These are phyloP conservation scores for Caenorhabditis wallacei DNA, from an alignment of 2,888 invertebrate species.

Conservation along the genomic window DNA sequence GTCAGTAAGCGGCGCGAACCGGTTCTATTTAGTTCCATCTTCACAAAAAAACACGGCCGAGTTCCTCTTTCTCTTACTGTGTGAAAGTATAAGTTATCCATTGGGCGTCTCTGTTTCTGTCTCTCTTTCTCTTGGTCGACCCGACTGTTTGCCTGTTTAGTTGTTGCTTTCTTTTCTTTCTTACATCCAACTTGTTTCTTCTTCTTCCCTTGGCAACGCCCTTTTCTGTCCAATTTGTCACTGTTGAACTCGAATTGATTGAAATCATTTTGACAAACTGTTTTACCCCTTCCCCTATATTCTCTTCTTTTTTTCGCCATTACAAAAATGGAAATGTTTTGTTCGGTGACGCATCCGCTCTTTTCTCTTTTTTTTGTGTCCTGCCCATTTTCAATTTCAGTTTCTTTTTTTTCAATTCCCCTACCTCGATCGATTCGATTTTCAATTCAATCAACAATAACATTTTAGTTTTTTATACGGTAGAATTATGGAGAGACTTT, in stretches of 20 bases:
- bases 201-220: slow-evolving; percentile 34
- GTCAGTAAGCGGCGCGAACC: slow-evolving; percentile 35
- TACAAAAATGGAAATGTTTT: slow-evolving; percentile 39
- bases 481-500: no score
- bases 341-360: slow-evolving; percentile 40
- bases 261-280: slow-evolving; percentile 46
- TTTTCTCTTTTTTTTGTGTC: slow-evolving; percentile 16
- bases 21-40: slow-evolving; percentile 28
- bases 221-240: slow-evolving; percentile 26
- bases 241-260: slow-evolving; percentile 41
- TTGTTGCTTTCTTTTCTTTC: slow-evolving; percentile 48
- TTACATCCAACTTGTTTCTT: slow-evolving; percentile 43
- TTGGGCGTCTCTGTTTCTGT: background rate
- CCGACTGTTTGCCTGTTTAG: slow-evolving; percentile 55
- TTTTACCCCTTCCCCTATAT: slow-evolving; percentile 2
- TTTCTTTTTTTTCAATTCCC: slow-evolving; percentile 41
- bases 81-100: slow-evolving; percentile 47
- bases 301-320: slow-evolving; percentile 7
- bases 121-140: slow-evolving; percentile 11
- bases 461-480: no score
- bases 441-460: background rate
- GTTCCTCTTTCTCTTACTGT: slow-evolving; percentile 20
- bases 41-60: slow-evolving; percentile 29
- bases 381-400: slow-evolving; percentile 50
- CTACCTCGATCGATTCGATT: background rate